Evolutionary conservation across 2,888 invertebrate species (phyloP).

Genomic region (Endotricha flammealis): DNA sequence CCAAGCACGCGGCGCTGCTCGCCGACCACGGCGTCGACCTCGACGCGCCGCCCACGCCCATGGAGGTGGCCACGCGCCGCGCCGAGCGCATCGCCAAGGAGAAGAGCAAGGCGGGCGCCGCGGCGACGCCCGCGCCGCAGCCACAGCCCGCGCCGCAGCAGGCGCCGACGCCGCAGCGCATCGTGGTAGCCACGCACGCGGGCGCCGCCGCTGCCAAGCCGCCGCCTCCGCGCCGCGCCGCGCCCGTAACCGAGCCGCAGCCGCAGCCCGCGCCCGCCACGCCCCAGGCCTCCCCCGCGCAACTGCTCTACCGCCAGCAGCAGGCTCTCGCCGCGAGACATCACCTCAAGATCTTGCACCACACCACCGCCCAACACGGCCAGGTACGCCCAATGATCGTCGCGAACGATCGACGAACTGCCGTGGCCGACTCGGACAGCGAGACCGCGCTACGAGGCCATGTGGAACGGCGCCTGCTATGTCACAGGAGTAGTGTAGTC

Average conservation of each 20-base stretch:
- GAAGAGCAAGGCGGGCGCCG: conserved; percentile 78
- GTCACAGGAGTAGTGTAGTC: too few relatives aligned
- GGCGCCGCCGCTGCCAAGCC: conserved; percentile 64
- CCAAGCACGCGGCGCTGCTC: conserved; percentile 90
- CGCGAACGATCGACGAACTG: background rate
- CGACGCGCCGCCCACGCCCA: conserved; percentile 89
- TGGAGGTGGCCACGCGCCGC: conserved; percentile 87
- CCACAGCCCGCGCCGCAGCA: conserved; percentile 26
- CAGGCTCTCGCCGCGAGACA: conserved; percentile 68
- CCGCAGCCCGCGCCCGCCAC: conserved; percentile 32
- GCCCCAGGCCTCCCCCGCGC: conserved; percentile 48
- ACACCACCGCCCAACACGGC: conserved; percentile 42
- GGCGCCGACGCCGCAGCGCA: conserved; percentile 22
- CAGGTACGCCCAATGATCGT: conserved; percentile 43
- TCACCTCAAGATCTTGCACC: conserved; percentile 68
- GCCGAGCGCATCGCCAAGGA: conserved; percentile 92
- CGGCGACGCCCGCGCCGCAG: conserved; percentile 25
- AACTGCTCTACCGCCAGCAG: conserved; percentile 82
- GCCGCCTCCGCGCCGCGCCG: conserved; percentile 53
- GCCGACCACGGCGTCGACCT: conserved; percentile 91
- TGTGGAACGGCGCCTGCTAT: too few relatives aligned
- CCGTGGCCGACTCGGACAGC: background rate
- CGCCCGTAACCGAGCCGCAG: conserved; percentile 26
- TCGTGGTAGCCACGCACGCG: conserved; percentile 32
- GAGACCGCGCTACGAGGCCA: conserved; percentile 20